A percentile compares a stretch with the other conserved stretches of the same genome.
Conservation (phyloP, 2,113 vertebrate genomes). For the Numenius arquata region DNA sequence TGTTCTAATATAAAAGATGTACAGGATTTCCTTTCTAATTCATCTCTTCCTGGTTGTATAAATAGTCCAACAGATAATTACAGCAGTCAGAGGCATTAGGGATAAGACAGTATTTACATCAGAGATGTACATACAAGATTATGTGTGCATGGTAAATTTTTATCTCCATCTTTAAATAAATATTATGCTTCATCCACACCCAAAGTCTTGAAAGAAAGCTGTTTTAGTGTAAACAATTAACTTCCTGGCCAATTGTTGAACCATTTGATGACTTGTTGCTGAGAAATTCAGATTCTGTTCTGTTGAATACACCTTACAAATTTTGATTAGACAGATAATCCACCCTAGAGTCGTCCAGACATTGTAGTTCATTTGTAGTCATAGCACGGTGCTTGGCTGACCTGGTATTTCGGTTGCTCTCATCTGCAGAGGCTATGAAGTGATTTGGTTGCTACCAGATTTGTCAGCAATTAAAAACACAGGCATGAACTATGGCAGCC, state of each 20-base stretch:
- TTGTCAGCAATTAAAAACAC: background rate
- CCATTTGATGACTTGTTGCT: slow-evolving; percentile 19
- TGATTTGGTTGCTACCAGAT: background rate
- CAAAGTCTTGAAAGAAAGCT: slow-evolving; percentile 39
- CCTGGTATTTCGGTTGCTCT: background rate
- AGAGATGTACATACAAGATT: slow-evolving; percentile 32
- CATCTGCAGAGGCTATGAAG: background rate
- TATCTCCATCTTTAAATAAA: slow-evolving; percentile 52
- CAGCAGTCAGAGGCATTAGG: slow-evolving; percentile 12
- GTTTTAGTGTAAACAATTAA: slow-evolving; percentile 34
- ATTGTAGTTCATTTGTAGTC: background rate
- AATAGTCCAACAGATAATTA: background rate
- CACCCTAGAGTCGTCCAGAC: background rate
- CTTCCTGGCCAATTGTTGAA: slow-evolving; percentile 32
- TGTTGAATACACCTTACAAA: background rate
- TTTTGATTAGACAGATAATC: slow-evolving; percentile 22
- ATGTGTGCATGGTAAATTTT: slow-evolving; percentile 10
- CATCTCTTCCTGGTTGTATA: background rate
- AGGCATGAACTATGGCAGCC: background rate
- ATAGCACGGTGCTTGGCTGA: background rate
- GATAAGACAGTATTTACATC: slow-evolving; percentile 22
- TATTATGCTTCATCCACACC: slow-evolving; percentile 55
- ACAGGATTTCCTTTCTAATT: background rate
- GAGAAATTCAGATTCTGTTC: slow-evolving; percentile 9
- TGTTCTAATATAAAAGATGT: background rate